phyloP scores from a whole-genome alignment of 2,888 invertebrate genomes.

The Druceiella hillmani region DNA sequence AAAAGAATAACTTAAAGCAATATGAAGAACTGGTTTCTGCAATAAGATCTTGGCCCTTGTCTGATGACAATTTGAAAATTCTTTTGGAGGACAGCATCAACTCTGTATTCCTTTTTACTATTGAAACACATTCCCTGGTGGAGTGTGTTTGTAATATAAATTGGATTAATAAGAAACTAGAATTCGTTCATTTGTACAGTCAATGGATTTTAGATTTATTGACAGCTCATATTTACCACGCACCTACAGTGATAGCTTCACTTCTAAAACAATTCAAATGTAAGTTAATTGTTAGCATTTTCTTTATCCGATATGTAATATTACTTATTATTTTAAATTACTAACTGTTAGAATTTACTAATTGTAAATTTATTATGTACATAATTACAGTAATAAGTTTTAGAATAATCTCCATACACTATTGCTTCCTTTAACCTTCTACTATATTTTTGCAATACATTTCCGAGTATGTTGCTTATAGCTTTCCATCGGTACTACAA shows the following conservation, averaged over 20 bases:
- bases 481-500: no score
- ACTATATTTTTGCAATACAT: no score
- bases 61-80: conserved; percentile 39
- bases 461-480: no score
- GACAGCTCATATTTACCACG: conserved; percentile 46
- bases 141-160: conserved; percentile 37
- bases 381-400: no score
- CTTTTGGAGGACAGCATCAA: conserved; percentile 40
- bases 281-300: no score
- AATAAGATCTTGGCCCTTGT: conserved; percentile 38
- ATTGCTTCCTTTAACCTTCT: no score
- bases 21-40: conserved; percentile 46
- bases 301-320: not conserved
- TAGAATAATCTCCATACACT: no score
- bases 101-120: conserved; percentile 39
- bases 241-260: conserved; percentile 34
- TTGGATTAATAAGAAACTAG: conserved; percentile 35
- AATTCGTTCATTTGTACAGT: conserved; percentile 34
- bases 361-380: no score
- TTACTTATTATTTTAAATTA: conserved; percentile 6
- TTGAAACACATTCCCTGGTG: conserved; percentile 38
- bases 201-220: conserved; percentile 38
- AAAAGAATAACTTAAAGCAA: conserved; percentile 34
- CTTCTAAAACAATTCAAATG: conserved; percentile 43
- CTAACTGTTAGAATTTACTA: no score